These are phyloP conservation scores for Metopolophium dirhodum DNA, from an alignment of 1,140 invertebrate species.

Conservation along the genomic window DNA sequence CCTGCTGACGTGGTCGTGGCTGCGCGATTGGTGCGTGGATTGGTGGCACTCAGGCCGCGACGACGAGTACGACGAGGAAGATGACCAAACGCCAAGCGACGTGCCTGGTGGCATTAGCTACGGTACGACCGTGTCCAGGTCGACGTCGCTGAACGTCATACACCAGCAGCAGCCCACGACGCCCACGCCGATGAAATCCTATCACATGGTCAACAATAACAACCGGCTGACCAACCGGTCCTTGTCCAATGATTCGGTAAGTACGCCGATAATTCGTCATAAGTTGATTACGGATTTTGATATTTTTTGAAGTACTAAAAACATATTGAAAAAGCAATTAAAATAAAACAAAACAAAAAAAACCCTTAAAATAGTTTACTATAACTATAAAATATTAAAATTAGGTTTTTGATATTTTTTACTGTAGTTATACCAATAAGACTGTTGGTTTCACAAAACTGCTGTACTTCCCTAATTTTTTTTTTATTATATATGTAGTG, in stretches of 20 bases:
- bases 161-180: slow-evolving; percentile 73
- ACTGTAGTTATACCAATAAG: too few relatives aligned
- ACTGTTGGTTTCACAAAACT: too few relatives aligned
- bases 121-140: slow-evolving; percentile 83
- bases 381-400: not conserved
- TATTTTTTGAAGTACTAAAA: not conserved
- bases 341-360: not conserved
- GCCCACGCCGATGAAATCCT: slow-evolving; percentile 65
- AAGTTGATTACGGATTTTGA: not conserved
- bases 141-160: slow-evolving; percentile 83
- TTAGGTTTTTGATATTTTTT: not conserved
- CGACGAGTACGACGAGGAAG: slow-evolving; percentile 76
- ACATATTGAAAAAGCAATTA: not conserved
- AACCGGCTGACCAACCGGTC: slow-evolving; percentile 68
- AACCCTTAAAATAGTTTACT: not conserved
- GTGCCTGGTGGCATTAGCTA: slow-evolving; percentile 81
- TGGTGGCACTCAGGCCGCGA: slow-evolving; percentile 86
- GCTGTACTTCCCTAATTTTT: too few relatives aligned
- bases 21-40: slow-evolving; percentile 80
- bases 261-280: slow-evolving; percentile 43
- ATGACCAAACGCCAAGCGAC: slow-evolving; percentile 72
- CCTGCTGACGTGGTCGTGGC: slow-evolving; percentile 67
- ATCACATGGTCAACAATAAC: slow-evolving; percentile 64
- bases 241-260: slow-evolving; percentile 73
- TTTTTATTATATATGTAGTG: too few relatives aligned